Base-by-base conservation (phyloP, 1,140 invertebrate genomes). In the Aphelinus atriplicis region DNA sequence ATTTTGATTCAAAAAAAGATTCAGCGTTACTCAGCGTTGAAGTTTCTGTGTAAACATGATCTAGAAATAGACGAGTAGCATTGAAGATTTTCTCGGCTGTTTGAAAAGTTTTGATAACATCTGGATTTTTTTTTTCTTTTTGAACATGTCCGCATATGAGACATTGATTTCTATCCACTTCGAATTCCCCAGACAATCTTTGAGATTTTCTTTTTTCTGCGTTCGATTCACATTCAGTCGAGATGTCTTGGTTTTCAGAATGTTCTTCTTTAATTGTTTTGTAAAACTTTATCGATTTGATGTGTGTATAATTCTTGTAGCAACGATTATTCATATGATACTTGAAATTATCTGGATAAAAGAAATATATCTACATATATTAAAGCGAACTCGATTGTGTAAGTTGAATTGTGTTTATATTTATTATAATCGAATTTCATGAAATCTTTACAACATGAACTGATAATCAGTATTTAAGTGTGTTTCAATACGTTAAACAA, bases 41-140 rank as follows among this genome's bases (percentile, higher is more conserved):
- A 50, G 5, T 55, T 62, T 61, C 45, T 45, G 67, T 10, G 53
- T 48, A 51, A 75, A 75, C 47, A 55, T 75, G 7, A 47, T 75
- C 2, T 3, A 26, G 2, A 5, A 69, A 47, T 60, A 48, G 45
- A 10, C 6, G 1, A 9, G 4, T 53, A 5, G 51, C 51, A 5
- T 53, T 53, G 9, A 53, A 53, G 9, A 53, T 4, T 53, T 5
- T 5, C 9, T 53, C 4, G 4, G 51, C 51, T 9, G 9, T 53
- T 53, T 53, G 4, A 9, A 53, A 5, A 53, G 4, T 53, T 53
- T 53, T 9, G 4, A 9, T 53, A 53, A 53, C 51, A 5, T 4
- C 51, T 9, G 51, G 9, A 53, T 53, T 5, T 53, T 53, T 53
- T 53, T 4, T 53, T 53, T 53, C 4, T 5, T 53, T 53, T n/a